Conservation (phyloP, 2,113 vertebrate species). For the Percopsis transmontana region DNA sequence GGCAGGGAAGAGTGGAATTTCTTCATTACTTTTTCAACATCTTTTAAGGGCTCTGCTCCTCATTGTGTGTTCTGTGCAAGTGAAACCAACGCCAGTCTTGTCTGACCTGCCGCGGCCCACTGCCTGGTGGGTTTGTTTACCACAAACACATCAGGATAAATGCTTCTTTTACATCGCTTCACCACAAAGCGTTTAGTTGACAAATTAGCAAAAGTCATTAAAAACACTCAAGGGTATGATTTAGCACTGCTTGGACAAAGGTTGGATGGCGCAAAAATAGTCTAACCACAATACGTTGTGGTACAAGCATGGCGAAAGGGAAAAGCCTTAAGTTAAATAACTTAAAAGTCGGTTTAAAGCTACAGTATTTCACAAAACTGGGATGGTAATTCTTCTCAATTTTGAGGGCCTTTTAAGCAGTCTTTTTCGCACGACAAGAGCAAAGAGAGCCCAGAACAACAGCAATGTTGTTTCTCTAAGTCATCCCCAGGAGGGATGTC, state of each 20-base stretch:
- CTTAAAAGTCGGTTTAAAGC: slow-evolving; percentile 2
- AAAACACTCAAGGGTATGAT: slow-evolving; percentile 20
- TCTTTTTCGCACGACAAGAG: slow-evolving; percentile 24
- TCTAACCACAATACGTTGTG: slow-evolving; percentile 33
- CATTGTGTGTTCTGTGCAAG: slow-evolving; percentile 26
- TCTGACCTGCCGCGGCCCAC: slow-evolving; percentile 2
- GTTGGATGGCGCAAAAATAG: slow-evolving; percentile 25
- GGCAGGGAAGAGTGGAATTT: slow-evolving; percentile 54
- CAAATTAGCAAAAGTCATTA: slow-evolving; percentile 48
- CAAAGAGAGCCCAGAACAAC: not conserved
- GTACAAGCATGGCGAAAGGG: slow-evolving; percentile 10
- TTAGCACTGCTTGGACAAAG: slow-evolving; percentile 38
- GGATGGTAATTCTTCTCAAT: not conserved
- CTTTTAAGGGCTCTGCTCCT: slow-evolving; percentile 39
- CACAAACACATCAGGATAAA: slow-evolving; percentile 32
- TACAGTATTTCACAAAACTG: slow-evolving; percentile 20
- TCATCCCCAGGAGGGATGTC: slow-evolving; percentile 6
- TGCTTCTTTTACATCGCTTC: slow-evolving; percentile 36
- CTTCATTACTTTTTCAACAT: slow-evolving; percentile 57
- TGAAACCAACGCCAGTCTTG: slow-evolving; percentile 11
- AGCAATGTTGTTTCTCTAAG: slow-evolving; percentile 2
- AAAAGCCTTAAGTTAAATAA: slow-evolving; percentile 3
- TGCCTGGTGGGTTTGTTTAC: slow-evolving; percentile 29
- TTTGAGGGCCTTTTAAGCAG: slow-evolving; percentile 2
- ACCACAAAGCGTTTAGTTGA: slow-evolving; percentile 54